phyloP scores from a whole-genome alignment of 2,888 invertebrate genomes.

The Acrobasis repandana region DNA sequence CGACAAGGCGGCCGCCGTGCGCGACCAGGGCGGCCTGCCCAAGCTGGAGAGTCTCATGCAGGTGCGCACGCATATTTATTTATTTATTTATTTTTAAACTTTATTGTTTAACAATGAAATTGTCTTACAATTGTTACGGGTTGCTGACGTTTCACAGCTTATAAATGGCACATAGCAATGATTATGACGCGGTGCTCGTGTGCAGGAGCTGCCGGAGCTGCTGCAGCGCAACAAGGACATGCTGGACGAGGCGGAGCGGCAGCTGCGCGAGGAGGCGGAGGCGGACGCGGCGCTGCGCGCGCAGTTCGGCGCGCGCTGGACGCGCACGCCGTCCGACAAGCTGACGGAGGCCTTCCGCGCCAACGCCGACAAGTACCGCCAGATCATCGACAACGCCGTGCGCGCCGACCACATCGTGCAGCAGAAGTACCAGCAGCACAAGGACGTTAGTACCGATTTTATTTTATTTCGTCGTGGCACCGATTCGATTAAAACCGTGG shows the following conservation, averaged over 20 bases:
- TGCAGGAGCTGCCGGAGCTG: conserved; percentile 85
- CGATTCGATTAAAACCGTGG: too few relatives aligned
- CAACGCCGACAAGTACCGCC: conserved; percentile 96
- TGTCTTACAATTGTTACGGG: too few relatives aligned
- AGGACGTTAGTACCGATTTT: conserved; percentile 51
- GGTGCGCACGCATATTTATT: conserved; percentile 85
- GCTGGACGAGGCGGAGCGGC: conserved; percentile 93
- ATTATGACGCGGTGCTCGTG: too few relatives aligned
- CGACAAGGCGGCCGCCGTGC: conserved; percentile 91
- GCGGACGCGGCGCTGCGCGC: conserved; percentile 93
- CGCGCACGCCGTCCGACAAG: conserved; percentile 92
- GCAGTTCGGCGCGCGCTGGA: conserved; percentile 97
- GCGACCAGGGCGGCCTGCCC: conserved; percentile 89
- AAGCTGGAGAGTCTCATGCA: conserved; percentile 87
- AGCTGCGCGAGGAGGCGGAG: conserved; percentile 95
- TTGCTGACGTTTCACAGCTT: too few relatives aligned
- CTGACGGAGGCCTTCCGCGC: conserved; percentile 94
- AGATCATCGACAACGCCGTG: conserved; percentile 95
- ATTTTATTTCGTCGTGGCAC: too few relatives aligned
- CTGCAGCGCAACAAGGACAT: conserved; percentile 94
- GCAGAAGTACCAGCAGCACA: conserved; percentile 92
- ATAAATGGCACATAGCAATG: too few relatives aligned
- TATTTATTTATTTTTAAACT: too few relatives aligned
- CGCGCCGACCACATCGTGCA: conserved; percentile 91
- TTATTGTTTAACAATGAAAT: too few relatives aligned